Evolutionary conservation across 2,113 vertebrate species (phyloP).

Genomic region (Potamarius usumacintae): DNA sequence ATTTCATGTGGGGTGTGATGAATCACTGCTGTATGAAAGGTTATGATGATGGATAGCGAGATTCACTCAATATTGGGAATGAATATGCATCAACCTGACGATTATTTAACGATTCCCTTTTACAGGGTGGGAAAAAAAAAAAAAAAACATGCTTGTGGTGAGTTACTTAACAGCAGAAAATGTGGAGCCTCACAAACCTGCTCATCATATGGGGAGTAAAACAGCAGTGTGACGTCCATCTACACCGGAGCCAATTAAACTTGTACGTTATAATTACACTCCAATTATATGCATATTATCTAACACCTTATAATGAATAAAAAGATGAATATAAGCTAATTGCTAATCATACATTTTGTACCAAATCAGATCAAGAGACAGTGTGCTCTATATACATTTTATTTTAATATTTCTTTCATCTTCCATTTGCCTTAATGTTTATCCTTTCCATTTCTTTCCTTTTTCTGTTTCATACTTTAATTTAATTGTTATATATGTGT

Average conservation of each 20-base stretch:
- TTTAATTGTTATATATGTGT: background rate
- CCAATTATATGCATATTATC: background rate
- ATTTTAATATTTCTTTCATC: background rate
- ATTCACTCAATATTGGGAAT: slow-evolving; percentile 36
- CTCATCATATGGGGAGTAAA: slow-evolving; percentile 10
- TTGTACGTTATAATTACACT: slow-evolving; percentile 5
- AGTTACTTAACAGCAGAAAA: background rate
- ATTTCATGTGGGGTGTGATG: slow-evolving; percentile 54
- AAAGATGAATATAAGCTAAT: slow-evolving; percentile 41
- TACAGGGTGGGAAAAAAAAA: background rate
- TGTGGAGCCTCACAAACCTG: background rate
- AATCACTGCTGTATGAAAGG: slow-evolving; percentile 55
- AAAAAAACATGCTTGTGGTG: background rate
- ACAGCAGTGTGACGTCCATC: background rate
- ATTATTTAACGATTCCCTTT: background rate
- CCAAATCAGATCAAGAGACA: background rate
- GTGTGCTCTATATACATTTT: background rate
- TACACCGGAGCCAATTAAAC: background rate
- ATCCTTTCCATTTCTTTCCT: background rate
- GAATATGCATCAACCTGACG: slow-evolving; percentile 38
- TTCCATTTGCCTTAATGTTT: background rate
- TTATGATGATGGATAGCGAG: slow-evolving; percentile 59
- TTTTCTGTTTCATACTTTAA: background rate
- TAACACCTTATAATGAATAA: slow-evolving; percentile 24
- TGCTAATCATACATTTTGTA: slow-evolving; percentile 41